These are phyloP conservation scores for Meriones psammophilus DNA, from an alignment of 2,797 vertebrate species.

Conservation along the genomic window DNA sequence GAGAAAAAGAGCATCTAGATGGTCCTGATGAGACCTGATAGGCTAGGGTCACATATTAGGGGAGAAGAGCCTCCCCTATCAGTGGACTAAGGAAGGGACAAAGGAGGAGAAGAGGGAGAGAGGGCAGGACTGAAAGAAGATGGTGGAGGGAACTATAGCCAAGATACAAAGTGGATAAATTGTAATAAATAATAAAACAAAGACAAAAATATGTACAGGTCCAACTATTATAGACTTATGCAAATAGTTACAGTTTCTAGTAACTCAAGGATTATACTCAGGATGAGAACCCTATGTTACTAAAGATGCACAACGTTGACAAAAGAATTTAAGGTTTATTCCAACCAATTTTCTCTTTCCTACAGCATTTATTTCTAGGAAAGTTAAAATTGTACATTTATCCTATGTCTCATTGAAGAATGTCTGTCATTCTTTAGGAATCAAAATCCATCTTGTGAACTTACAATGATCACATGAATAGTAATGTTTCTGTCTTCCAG, in stretches of 20 bases:
- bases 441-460: background rate
- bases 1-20: no score
- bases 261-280: background rate
- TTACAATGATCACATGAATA: background rate
- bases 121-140: no score
- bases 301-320: background rate
- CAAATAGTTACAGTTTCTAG: conserved; percentile 18
- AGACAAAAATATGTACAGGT: background rate
- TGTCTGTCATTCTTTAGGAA: background rate
- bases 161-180: no score
- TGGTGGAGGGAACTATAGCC: no score
- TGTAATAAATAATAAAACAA: no score
- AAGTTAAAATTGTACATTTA: background rate
- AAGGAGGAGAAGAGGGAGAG: no score
- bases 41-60: no score
- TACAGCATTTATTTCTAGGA: background rate
- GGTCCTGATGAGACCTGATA: no score
- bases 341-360: background rate
- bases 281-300: background rate
- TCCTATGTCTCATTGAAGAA: background rate
- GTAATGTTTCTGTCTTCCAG: background rate
- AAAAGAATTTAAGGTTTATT: background rate
- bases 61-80: no score
- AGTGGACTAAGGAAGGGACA: no score
- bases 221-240: background rate